phyloP scores from a whole-genome alignment of 2,888 invertebrate genomes.

The Leptinotarsa peninsularis region DNA sequence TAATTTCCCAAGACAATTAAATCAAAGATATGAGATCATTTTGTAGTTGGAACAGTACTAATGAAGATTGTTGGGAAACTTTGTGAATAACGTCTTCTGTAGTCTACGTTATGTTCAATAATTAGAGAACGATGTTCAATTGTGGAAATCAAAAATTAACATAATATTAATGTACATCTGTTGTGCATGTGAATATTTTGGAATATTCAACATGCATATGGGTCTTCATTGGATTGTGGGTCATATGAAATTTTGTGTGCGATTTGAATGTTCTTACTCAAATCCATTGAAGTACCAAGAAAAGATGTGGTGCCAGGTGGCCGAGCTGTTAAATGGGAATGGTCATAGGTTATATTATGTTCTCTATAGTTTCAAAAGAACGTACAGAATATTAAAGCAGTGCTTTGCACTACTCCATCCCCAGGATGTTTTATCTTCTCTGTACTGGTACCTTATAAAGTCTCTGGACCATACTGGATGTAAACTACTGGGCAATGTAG shows the following conservation, averaged over 20 bases:
- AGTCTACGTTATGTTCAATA: conserved; percentile 11
- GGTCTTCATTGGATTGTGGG: not conserved
- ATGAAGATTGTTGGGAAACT: conserved; percentile 20
- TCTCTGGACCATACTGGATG: no score
- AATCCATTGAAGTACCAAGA: not conserved
- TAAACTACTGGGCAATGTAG: no score
- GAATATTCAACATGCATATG: not conserved
- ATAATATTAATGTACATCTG: conserved; percentile 11
- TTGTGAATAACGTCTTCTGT: conserved; percentile 17
- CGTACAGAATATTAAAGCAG: no score
- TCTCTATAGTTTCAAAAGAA: no score
- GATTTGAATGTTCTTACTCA: not conserved
- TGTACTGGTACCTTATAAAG: no score
- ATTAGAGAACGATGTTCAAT: conserved; percentile 18
- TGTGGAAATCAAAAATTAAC: conserved; percentile 6
- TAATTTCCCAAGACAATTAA: conserved; percentile 27
- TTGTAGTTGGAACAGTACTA: conserved; percentile 13
- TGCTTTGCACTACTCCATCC: no score
- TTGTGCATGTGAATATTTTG: conserved; percentile 13
- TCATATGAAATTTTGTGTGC: not conserved
- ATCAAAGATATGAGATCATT: conserved; percentile 26
- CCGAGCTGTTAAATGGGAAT: no score
- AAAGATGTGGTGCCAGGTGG: not conserved
- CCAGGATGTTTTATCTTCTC: no score
- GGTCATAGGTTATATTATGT: no score